phyloP scores from a whole-genome alignment of 2,888 invertebrate genomes.

The Theodoxus fluviatilis region DNA sequence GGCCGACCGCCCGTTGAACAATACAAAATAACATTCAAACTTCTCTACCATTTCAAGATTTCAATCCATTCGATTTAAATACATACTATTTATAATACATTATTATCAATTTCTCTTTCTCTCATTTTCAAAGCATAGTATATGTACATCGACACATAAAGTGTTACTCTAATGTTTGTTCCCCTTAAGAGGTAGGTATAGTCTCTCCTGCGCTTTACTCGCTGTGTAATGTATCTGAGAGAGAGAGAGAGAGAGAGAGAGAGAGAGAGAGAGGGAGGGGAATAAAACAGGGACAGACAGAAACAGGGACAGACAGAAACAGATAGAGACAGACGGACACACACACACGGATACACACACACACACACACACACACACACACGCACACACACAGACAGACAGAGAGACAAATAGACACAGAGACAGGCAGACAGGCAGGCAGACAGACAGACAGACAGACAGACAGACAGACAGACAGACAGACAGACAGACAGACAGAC shows the following conservation, averaged over 20 bases:
- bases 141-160: too few species aligned
- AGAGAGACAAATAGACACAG: slow-evolving; percentile 3
- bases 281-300: background rate
- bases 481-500: slow-evolving; percentile 15
- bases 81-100: too few species aligned
- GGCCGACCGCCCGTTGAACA: too few species aligned
- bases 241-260: slow-evolving; percentile 17
- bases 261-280: background rate
- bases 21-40: too few species aligned
- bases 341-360: slow-evolving; percentile 5
- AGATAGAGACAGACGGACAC: slow-evolving; percentile 13
- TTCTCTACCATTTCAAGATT: too few species aligned
- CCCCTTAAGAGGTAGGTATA: too few species aligned
- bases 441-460: background rate
- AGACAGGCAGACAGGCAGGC: background rate
- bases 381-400: slow-evolving; percentile 7
- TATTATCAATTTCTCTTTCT: too few species aligned
- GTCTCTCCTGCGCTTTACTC: too few species aligned
- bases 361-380: slow-evolving; percentile 17
- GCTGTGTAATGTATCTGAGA: too few species aligned
- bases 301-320: slow-evolving; percentile 8
- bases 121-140: too few species aligned
- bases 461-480: slow-evolving; percentile 12
- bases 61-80: too few species aligned
- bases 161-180: too few species aligned